phyloP scores from a whole-genome alignment of 2,113 vertebrate species.

The Semicossyphus pulcher region DNA sequence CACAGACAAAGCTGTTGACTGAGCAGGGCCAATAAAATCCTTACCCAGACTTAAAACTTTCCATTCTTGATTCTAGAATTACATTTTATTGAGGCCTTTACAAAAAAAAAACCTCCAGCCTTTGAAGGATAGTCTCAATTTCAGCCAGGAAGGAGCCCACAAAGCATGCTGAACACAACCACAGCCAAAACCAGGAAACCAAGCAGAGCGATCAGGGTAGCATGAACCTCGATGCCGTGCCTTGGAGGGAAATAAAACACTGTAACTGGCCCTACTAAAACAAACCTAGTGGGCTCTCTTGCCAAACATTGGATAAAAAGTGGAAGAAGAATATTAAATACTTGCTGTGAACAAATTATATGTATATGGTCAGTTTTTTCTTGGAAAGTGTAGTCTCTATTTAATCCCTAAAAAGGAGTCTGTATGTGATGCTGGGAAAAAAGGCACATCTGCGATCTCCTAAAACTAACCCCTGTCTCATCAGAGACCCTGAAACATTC shows the following conservation, averaged over 20 bases:
- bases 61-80: slow-evolving; percentile 10
- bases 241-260: not conserved
- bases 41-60: not conserved
- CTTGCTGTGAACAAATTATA: no score
- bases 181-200: not conserved
- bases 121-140: not conserved
- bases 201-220: not conserved
- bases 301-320: no score
- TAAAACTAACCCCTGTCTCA: not conserved
- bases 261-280: not conserved
- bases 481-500: not conserved
- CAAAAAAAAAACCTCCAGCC: not conserved
- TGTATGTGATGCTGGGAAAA: no score
- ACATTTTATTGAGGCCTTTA: slow-evolving; percentile 20
- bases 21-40: slow-evolving; percentile 4
- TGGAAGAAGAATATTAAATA: no score
- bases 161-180: slow-evolving; percentile 7
- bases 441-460: not conserved
- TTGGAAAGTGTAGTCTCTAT: no score
- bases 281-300: not conserved
- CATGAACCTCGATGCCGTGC: not conserved
- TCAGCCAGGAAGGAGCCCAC: not conserved
- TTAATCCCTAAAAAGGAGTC: no score
- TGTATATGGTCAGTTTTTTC: no score
- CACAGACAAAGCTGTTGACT: slow-evolving; percentile 1